Conservation (phyloP, 2,797 vertebrate genomes). For the Paedocypris micromegethes region DNA sequence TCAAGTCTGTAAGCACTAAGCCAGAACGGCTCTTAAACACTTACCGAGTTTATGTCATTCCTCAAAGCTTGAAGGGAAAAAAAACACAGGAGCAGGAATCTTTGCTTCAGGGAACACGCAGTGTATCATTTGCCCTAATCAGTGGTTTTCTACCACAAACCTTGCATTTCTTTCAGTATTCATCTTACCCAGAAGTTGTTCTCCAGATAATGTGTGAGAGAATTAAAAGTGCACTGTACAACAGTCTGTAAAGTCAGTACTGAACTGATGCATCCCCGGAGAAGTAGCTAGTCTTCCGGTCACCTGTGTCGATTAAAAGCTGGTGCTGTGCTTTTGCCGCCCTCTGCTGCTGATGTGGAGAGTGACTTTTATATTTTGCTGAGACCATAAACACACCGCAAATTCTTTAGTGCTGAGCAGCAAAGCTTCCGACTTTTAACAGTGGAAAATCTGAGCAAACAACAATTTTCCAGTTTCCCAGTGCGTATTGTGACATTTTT, state of each 20-base stretch:
- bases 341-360: conserved; percentile 28
- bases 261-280: too few species aligned
- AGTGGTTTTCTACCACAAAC: conserved; percentile 26
- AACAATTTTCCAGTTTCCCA: conserved; percentile 14
- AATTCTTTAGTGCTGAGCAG: not conserved
- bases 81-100: conserved; percentile 5
- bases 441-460: conserved; percentile 17
- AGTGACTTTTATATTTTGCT: not conserved
- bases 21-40: too few species aligned
- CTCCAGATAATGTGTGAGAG: not conserved
- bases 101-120: conserved; percentile 7
- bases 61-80: too few species aligned
- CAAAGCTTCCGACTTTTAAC: conserved; percentile 22
- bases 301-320: not conserved
- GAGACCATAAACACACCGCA: not conserved
- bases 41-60: too few species aligned
- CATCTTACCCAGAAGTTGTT: not conserved
- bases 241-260: too few species aligned
- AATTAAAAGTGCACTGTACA: not conserved
- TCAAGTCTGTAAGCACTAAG: too few species aligned
- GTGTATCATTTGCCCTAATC: conserved; percentile 27
- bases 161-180: conserved; percentile 17
- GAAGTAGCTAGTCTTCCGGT: too few species aligned
- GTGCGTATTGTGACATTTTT: conserved; percentile 17
- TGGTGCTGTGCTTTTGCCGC: conserved; percentile 22